Evolutionary conservation across 2,797 vertebrate genomes (phyloP).

Genomic region (Etheostoma nigrum): DNA sequence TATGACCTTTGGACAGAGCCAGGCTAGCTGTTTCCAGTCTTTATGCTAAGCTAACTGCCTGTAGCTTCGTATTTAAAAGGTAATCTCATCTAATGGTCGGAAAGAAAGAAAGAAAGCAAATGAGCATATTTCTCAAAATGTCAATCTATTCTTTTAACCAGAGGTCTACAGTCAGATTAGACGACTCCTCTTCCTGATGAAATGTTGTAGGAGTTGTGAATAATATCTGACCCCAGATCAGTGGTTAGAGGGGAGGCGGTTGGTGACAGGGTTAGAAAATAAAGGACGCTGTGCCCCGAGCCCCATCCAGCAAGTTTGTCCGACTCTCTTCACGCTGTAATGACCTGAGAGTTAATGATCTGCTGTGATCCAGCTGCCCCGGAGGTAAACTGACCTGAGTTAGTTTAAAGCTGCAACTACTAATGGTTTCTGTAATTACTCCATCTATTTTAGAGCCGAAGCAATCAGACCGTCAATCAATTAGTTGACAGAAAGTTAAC

Average conservation of each 20-base stretch:
- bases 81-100: neutral
- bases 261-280: conserved; percentile 14
- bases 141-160: conserved; percentile 50
- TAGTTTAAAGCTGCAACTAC: neutral
- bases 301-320: conserved; percentile 75
- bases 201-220: neutral
- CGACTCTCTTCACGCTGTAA: neutral
- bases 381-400: too few species aligned
- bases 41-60: conserved; percentile 5
- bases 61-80: neutral
- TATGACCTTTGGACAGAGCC: neutral
- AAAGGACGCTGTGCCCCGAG: conserved; percentile 37
- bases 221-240: conserved; percentile 56
- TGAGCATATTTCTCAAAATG: conserved; percentile 33
- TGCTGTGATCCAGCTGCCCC: too few species aligned
- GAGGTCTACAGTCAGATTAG: conserved; percentile 50
- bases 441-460: neutral
- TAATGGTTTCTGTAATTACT: neutral
- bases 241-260: conserved; percentile 30
- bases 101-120: conserved; percentile 20
- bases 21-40: neutral
- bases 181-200: neutral
- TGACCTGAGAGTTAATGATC: neutral
- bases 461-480: neutral
- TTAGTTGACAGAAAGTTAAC: neutral